Percentiles rank a stretch among this genome's conserved stretches.
These are phyloP conservation scores for Cliona cf. orientalis DNA, from an alignment of 37 sponge, comb jelly and placozoan species.

Conservation along the genomic window DNA sequence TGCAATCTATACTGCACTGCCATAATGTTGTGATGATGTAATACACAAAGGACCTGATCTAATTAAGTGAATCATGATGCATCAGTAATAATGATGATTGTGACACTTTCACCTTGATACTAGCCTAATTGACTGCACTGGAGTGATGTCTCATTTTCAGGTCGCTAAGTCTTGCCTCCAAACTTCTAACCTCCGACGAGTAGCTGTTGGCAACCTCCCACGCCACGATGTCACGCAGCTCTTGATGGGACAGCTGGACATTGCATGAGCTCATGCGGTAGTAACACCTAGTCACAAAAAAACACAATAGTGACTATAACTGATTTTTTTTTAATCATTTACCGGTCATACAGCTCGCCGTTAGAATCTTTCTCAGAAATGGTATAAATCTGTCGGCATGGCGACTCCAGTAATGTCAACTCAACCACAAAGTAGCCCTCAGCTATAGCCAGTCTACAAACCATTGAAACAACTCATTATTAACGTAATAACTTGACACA, in stretches of 20 bases:
- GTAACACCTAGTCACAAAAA: conserved; percentile 14
- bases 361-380: background rate
- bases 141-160: no score
- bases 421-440: conserved; percentile 8
- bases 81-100: no score
- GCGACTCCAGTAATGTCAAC: background rate
- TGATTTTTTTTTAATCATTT: background rate
- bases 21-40: no score
- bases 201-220: background rate
- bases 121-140: no score
- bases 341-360: background rate
- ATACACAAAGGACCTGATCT: no score
- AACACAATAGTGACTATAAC: background rate
- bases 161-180: no score
- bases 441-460: background rate
- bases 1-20: no score
- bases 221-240: conserved; percentile 32
- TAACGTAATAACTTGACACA: background rate
- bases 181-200: conserved; percentile 1
- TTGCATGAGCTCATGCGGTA: background rate
- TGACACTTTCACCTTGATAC: no score
- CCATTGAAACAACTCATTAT: background rate
- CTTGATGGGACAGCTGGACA: conserved; percentile 22
- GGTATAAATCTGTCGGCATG: conserved; percentile 27
- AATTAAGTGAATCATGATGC: no score